These are phyloP conservation scores for Aethes cnicana DNA, from an alignment of 2,888 invertebrate species.

Conservation along the genomic window DNA sequence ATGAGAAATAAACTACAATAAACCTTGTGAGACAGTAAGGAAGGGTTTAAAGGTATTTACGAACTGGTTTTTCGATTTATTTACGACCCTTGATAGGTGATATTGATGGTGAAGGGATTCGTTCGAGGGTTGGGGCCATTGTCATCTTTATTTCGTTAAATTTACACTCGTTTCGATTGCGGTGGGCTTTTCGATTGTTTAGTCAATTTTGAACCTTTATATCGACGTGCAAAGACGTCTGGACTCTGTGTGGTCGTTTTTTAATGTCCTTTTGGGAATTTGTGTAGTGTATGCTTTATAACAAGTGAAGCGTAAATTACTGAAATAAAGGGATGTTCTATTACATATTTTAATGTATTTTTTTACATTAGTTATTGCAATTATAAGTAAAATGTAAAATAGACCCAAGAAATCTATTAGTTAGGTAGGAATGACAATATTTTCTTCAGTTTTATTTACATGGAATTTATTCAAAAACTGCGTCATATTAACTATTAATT, in stretches of 20 bases:
- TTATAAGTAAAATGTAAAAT: too few relatives aligned
- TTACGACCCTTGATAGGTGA: constrained; percentile 49
- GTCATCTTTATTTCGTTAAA: constrained; percentile 1
- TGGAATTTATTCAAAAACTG: too few relatives aligned
- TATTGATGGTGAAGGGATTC: constrained; percentile 37
- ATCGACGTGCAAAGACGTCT: background rate
- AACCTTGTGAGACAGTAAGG: constrained; percentile 32
- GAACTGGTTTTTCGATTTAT: constrained; percentile 58
- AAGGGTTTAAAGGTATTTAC: constrained; percentile 51
- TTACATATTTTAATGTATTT: too few relatives aligned
- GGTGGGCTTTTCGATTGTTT: background rate
- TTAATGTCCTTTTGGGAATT: too few relatives aligned
- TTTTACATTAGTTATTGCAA: too few relatives aligned
- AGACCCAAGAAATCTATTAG: too few relatives aligned
- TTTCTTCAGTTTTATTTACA: too few relatives aligned
- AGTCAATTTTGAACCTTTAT: background rate
- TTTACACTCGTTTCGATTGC: background rate
- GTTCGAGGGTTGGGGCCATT: constrained; percentile 1
- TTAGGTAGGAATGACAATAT: too few relatives aligned
- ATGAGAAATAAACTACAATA: constrained; percentile 43
- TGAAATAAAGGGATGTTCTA: too few relatives aligned
- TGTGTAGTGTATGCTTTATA: too few relatives aligned
- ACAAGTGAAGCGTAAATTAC: too few relatives aligned
- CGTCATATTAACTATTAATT: too few relatives aligned
- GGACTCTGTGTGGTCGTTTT: background rate